phyloP scores from a whole-genome alignment of 2,113 vertebrate species.

The Bos indicus region DNA sequence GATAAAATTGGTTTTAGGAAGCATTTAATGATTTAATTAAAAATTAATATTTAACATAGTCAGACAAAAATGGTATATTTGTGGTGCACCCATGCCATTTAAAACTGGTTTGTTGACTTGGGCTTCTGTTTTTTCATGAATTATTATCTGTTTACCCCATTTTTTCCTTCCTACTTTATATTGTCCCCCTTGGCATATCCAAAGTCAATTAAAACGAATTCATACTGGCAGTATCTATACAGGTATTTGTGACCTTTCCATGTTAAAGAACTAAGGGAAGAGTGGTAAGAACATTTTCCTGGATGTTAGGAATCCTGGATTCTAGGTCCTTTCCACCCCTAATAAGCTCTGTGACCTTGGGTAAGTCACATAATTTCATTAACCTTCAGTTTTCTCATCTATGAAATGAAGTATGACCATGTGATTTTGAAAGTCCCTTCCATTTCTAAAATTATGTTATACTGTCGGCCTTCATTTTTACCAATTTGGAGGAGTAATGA shows the following conservation, averaged over 20 bases:
- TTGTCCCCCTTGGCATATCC: neutral
- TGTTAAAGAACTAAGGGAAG: neutral
- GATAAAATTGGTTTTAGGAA: neutral
- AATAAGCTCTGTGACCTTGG: constrained; percentile 45
- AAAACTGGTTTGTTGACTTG: neutral
- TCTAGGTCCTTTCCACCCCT: neutral
- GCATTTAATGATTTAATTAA: constrained; percentile 6
- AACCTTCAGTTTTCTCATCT: constrained; percentile 57
- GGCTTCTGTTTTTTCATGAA: neutral
- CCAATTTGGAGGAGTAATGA: constrained; percentile 49
- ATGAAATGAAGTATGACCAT: constrained; percentile 49
- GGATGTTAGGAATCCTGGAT: neutral
- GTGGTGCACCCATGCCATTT: neutral
- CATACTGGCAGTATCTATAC: neutral
- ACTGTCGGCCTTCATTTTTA: constrained; percentile 49
- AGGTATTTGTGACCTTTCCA: neutral
- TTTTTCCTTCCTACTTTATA: neutral
- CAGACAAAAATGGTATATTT: neutral
- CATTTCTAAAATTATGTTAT: constrained; percentile 12
- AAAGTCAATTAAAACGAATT: neutral
- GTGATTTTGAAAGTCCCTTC: constrained; percentile 41
- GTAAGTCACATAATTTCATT: constrained; percentile 22
- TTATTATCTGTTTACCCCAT: neutral
- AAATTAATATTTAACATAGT: neutral
- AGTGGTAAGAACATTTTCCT: neutral